Evolutionary conservation across 2,888 invertebrate genomes (phyloP), one percentile per base, ranked within the genome.

Genomic region (Meteorus colon): DNA sequence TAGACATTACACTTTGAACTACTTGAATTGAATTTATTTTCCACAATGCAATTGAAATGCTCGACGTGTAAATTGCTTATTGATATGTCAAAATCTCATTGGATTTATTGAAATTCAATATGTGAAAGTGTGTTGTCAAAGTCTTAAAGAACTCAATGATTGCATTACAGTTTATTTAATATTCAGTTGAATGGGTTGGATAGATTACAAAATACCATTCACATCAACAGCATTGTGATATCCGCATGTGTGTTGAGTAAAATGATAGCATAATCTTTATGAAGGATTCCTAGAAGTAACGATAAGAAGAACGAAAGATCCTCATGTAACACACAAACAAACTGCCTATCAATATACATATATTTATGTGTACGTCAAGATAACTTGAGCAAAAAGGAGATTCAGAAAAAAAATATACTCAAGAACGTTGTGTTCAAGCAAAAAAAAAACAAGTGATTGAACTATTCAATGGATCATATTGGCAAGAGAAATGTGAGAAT

Each of bases 231-330:
- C 10, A 74, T 85, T 84, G 82, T 81, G 80, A 82, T 84, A 82
- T 78, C 77, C 78, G 71, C 77, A 79, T 77, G 79, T 37, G 19
- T 65, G 19, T 10, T 51, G 59, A 59, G 76, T 77, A 77, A n/a
- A 48, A 76, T 79, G 83, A 83, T 83, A 85, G 84, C 83, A 83
- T 81, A 85, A 85, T 84, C 83, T 84, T 79, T 80, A 81, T 79
- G n/a, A 19, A 55, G 55, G 19, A 55, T 55, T 55, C 19, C 4
- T 55, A 55, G 19, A 55, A 55, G n/a, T 55, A 19, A n/a, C n/a
- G 55, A 55, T 55, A 55, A 55, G 55, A 55, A 55, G 4, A 24
- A 55, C 55, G 19, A 19, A 4, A 55, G 19, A 55, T 55, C 8
- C 19, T n/a, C 10, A 55, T 19, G 55, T 19, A 55, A 19, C 19